Conservation (phyloP, 2,888 invertebrate species). For the Cephonodes hylas region DNA sequence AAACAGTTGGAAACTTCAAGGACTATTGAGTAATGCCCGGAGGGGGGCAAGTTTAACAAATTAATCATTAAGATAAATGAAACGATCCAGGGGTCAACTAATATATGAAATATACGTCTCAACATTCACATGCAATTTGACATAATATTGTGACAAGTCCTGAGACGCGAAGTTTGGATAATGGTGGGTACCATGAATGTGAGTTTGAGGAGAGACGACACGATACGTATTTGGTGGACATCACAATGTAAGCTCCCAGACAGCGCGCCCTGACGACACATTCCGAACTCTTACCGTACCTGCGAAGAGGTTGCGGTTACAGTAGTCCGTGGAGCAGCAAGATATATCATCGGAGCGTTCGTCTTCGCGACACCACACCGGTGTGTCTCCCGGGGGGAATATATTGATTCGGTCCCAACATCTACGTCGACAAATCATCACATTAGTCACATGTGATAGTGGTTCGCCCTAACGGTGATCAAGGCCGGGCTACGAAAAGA, state of each 20-base stretch:
- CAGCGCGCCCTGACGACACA: constrained; percentile 55
- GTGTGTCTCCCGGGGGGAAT: constrained; percentile 82
- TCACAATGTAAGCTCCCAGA: constrained; percentile 70
- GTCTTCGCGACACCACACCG: constrained; percentile 82
- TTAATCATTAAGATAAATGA: constrained; percentile 19
- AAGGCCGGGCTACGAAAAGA: constrained; percentile 70
- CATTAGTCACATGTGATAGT: constrained; percentile 44
- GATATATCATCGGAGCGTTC: constrained; percentile 56
- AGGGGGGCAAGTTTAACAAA: constrained; percentile 12
- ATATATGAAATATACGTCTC: constrained; percentile 22
- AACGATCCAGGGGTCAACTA: constrained; percentile 2
- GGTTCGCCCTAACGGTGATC: constrained; percentile 59
- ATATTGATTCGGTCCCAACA: constrained; percentile 81
- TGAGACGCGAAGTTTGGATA: not conserved
- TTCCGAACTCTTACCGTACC: constrained; percentile 62
- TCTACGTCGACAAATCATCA: constrained; percentile 75
- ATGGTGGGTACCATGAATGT: constrained; percentile 33
- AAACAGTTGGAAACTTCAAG: constrained; percentile 20
- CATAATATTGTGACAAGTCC: constrained; percentile 15
- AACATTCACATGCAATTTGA: constrained; percentile 44
- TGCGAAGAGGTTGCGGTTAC: constrained; percentile 79
- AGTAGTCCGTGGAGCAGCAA: constrained; percentile 88
- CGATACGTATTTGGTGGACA: constrained; percentile 58
- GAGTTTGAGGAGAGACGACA: constrained; percentile 31
- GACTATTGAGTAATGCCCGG: constrained; percentile 12